Conservation (phyloP, 2,888 invertebrate genomes). For the Drosophila aldrichi region DNA sequence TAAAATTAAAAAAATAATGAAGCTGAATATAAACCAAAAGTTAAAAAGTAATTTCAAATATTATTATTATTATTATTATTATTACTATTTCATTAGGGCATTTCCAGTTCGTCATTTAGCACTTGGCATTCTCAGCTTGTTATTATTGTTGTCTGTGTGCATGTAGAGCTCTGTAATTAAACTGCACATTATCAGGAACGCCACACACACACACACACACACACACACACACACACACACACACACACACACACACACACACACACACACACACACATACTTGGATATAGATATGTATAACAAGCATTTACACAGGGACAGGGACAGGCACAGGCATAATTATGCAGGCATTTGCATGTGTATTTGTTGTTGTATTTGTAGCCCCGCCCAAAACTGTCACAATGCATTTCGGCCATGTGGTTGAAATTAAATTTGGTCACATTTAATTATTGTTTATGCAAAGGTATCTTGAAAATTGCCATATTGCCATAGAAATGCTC, state of each 20-base stretch:
- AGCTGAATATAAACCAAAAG: no score
- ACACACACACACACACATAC: slow-evolving; percentile 3
- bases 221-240: slow-evolving; percentile 3
- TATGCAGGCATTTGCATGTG: slow-evolving; percentile 61
- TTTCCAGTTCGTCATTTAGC: slow-evolving; percentile 20
- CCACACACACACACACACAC: slow-evolving; percentile 13
- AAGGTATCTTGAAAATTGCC: slow-evolving; percentile 33
- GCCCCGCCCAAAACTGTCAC: slow-evolving; percentile 63
- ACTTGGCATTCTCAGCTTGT: slow-evolving; percentile 15
- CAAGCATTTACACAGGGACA: slow-evolving; percentile 18
- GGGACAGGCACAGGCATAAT: slow-evolving; percentile 53
- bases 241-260: slow-evolving; percentile 20
- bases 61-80: no score
- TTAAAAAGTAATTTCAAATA: no score
- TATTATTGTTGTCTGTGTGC: slow-evolving; percentile 65
- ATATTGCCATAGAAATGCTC: slow-evolving; percentile 51
- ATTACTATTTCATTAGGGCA: no score
- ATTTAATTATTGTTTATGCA: slow-evolving; percentile 81
- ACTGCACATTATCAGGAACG: slow-evolving; percentile 73
- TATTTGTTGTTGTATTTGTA: slow-evolving; percentile 12
- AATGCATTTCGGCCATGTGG: slow-evolving; percentile 58
- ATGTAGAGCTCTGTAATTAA: slow-evolving; percentile 69
- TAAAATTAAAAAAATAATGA: no score
- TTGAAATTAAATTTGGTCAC: slow-evolving; percentile 77
- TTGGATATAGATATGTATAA: slow-evolving; percentile 16